Evolutionary conservation across 2,797 vertebrate species (phyloP), one percentile per base, ranked within the genome.

Genomic region (Anisognathus igniventris): DNA sequence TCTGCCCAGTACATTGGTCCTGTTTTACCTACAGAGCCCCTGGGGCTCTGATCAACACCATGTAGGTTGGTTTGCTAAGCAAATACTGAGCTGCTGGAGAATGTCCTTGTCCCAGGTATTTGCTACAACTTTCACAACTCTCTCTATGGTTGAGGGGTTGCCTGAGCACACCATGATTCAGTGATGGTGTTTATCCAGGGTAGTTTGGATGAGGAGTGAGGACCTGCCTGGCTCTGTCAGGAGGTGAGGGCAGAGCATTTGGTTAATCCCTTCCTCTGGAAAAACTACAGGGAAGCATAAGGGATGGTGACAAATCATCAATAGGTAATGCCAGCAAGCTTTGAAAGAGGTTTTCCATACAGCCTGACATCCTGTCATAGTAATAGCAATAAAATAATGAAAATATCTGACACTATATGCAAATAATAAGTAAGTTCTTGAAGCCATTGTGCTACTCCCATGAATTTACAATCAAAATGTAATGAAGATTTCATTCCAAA

Each of bases 21-120:
- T 53, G 2, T 33, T 88, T 74, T 45, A 47, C 30, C 33, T 39
- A 8, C 24, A 7, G 19, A 44, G 24, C 9, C 56, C 21, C 21
- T 19, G 27, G 7, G 4, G 44, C 37, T 58, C 5, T 37, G 54
- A 39, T 9, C 25, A 13, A 10, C 0, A 10, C n/a, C 12, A 1
- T 1, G 8, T n/a, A 33, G 2, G 6, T 16, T 27, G 6, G 17
- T 74, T 95, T 94, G 37, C n/a, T 31, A 28, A 79, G 28, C 15
- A 81, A 81, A 68, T 44, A 15, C 50, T 6, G 31, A 40, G 31
- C 14, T 5, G 4, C 12, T 90, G 64, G 31, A 76, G 77, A 48
- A 58, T 18, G 13, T 35, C n/a, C 17, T 31, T 66, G 54, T 68
- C 51, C 18, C 72, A 37, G 8, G 3, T 50, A 30, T 56, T 70